A percentile compares a stretch with the other conserved stretches of the same genome.
These are phyloP conservation scores for Rousettus madagascariensis DNA, from an alignment of 2,797 vertebrate species.

Conservation along the genomic window DNA sequence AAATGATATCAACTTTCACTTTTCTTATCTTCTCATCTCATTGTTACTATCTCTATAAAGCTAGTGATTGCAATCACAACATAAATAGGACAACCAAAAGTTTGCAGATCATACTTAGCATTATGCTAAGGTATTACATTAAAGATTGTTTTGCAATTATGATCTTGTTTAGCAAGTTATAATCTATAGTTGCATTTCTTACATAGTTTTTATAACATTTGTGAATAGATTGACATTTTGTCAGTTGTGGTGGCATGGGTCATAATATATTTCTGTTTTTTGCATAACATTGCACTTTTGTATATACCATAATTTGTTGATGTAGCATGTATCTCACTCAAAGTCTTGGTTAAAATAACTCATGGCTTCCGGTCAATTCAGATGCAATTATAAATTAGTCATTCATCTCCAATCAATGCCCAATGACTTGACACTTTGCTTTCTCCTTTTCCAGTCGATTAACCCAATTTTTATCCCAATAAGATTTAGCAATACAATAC, in stretches of 20 bases:
- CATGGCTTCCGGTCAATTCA: not conserved
- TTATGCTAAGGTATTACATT: not conserved
- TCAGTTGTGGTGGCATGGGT: not conserved
- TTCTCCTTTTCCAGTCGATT: not conserved
- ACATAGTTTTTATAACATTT: not conserved
- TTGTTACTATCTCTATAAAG: not conserved
- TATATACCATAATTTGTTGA: not conserved
- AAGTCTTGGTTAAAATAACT: not conserved
- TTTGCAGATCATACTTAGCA: not conserved
- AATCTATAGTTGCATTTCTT: conserved; percentile 8
- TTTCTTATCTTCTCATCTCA: conserved; percentile 8
- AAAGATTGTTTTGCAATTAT: not conserved
- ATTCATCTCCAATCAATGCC: not conserved
- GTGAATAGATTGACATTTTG: not conserved
- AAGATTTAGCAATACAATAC: not conserved
- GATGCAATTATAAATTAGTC: not conserved
- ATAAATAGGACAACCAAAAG: not conserved
- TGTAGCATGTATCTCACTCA: not conserved
- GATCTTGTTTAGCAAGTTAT: conserved; percentile 10
- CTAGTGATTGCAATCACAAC: not conserved
- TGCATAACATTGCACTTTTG: not conserved
- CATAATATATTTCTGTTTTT: not conserved
- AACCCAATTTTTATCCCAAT: not conserved
- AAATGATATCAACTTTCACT: not conserved
- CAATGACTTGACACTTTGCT: not conserved